Conservation (phyloP, 2,888 invertebrate genomes). For the Muscina levida region DNA sequence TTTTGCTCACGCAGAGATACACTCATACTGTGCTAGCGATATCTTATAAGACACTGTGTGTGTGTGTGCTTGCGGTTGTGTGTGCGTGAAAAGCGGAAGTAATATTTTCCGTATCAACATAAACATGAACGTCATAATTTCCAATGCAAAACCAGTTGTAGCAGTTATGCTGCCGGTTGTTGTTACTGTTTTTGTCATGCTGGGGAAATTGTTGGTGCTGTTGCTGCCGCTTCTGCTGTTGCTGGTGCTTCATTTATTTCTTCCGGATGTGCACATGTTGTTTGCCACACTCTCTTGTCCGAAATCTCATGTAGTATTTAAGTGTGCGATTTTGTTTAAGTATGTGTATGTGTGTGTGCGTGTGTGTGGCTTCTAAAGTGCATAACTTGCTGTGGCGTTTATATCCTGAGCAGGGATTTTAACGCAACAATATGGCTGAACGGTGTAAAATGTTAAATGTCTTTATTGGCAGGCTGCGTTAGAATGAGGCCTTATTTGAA, state of each 20-base stretch:
- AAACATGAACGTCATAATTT: slow-evolving; percentile 58
- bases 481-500: no score
- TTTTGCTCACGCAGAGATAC: background rate
- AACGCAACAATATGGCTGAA: no score
- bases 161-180: slow-evolving; percentile 41
- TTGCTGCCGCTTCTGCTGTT: slow-evolving; percentile 36
- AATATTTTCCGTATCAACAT: slow-evolving; percentile 63
- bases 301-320: background rate
- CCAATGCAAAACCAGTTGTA: slow-evolving; percentile 49
- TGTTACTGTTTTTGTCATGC: background rate
- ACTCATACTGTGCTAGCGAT: background rate
- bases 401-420: no score
- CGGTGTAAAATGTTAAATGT: no score
- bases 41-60: slow-evolving; percentile 28
- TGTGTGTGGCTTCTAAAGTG: background rate
- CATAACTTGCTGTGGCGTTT: no score
- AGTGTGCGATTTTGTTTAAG: background rate
- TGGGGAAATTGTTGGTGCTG: slow-evolving; percentile 44
- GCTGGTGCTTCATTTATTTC: slow-evolving; percentile 49
- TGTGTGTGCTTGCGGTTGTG: background rate
- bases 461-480: no score
- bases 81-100: slow-evolving; percentile 55
- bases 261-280: slow-evolving; percentile 62
- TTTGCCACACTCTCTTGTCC: slow-evolving; percentile 51
- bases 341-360: background rate